Evolutionary conservation across 2,888 invertebrate species (phyloP).

Genomic region (Lasioglossum oenotherae): DNA sequence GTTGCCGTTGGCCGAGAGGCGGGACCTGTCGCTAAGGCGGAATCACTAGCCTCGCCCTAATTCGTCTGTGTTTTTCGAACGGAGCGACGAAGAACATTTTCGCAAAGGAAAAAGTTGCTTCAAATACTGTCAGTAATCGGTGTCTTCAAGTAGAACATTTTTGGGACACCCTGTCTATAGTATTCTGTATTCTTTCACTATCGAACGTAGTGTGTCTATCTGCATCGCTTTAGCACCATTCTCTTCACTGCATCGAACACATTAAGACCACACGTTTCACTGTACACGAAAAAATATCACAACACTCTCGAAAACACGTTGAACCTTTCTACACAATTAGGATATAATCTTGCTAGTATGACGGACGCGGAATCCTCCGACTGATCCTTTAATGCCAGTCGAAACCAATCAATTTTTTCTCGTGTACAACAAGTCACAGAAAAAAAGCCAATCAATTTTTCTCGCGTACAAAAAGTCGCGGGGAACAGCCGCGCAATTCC

Average conservation of each 20-base stretch:
- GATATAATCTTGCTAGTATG: neutral
- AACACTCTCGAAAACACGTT: too few relatives aligned
- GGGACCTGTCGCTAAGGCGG: too few relatives aligned
- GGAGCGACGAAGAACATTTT: too few relatives aligned
- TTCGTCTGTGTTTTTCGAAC: too few relatives aligned
- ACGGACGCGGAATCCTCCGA: neutral
- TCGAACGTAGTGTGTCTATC: slow-evolving; percentile 1
- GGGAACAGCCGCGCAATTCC: neutral
- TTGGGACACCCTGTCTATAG: neutral
- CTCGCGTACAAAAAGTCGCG: neutral
- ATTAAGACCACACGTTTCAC: neutral
- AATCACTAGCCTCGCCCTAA: too few relatives aligned
- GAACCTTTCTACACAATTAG: neutral
- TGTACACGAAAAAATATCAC: neutral
- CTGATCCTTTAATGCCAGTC: neutral
- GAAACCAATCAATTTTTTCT: neutral
- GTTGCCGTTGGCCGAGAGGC: too few relatives aligned
- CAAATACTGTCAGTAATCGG: too few relatives aligned
- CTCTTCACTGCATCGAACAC: neutral
- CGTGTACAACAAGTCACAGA: neutral
- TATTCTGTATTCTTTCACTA: neutral
- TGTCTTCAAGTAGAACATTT: too few relatives aligned
- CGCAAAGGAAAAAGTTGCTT: too few relatives aligned
- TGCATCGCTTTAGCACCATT: slow-evolving; percentile 33
- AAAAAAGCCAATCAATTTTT: neutral